Base-by-base conservation (phyloP, 2,113 vertebrate species). In the Toxostoma redivivum region DNA sequence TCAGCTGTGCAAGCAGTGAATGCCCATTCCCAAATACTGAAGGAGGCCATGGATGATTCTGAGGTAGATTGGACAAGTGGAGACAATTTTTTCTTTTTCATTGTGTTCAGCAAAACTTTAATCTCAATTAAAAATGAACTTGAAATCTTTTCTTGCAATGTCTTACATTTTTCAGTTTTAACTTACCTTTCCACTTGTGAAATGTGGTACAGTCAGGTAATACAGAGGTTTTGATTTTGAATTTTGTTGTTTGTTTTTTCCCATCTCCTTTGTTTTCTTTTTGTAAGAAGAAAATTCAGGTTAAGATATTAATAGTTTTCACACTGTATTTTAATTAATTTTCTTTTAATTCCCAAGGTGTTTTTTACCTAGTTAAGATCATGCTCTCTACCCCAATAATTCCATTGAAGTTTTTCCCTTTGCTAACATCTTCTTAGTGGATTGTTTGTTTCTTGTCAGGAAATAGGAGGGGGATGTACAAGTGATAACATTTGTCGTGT, bases 31-130 rank as follows among this genome's bases (percentile, higher is more conserved):
- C 97, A 93, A 25, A 98, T 98, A 40, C 95, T 99, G 92, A 99
- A 98, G 96, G 98, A 99, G 56, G 99, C 99, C 10, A 99, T 99
- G 99, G 99, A 99, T 54, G 92, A 99, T 57, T 95, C 98, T 22
- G 98, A 99, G 99, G 99, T 99, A 86, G 93, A 79, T 5, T 40
- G 27, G 28, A 21, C 60, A 83, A 73, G 21, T 5, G 7, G 62
- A 27, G 27, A 25, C 38, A 27, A 0, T 35, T 38, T 28, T 54
- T 27, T 42, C 5, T 76, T 65, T 61, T 7, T 9, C 6, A 13
- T 10, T 40, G 19, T 23, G 31, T 57, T 48, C 66, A 73, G 23
- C 25, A 53, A 56, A 72, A 31, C 18, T 66, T 58, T 3, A 9
- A 2, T 74, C 15, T 69, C 28, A 42, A 12, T n/a, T 60, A 25